A percentile compares a stretch with the other conserved stretches of the same genome.
Conservation (phyloP, 2,797 vertebrate genomes). For the Glyptemys insculpta region DNA sequence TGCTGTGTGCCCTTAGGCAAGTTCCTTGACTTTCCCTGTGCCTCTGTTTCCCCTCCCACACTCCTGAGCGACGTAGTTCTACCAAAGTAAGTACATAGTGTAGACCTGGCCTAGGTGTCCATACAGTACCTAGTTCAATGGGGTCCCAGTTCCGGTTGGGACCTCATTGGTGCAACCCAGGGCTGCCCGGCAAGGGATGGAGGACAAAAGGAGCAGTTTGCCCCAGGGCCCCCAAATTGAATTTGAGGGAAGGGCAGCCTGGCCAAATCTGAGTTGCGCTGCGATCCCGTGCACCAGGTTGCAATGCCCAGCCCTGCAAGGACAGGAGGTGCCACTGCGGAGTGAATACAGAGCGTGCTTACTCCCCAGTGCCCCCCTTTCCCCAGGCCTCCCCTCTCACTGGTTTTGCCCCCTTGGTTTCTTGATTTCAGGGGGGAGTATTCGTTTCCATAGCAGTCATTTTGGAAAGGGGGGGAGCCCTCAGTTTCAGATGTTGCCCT, state of each 20-base stretch:
- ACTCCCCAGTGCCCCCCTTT: neutral
- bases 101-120: neutral
- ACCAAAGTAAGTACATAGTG: neutral
- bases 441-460: neutral
- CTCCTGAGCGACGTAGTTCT: neutral
- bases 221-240: neutral
- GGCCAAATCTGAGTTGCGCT: neutral
- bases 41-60: neutral
- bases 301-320: neutral
- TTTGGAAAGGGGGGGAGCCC: neutral
- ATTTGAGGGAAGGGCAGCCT: neutral
- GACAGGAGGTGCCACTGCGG: neutral
- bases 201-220: neutral
- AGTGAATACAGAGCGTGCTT: neutral
- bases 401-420: neutral
- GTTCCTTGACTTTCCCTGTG: neutral
- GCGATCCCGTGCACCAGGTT: neutral
- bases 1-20: neutral
- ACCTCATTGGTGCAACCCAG: neutral
- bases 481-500: neutral
- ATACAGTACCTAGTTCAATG: neutral
- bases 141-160: neutral
- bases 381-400: neutral
- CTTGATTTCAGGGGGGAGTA: neutral
- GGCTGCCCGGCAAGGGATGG: neutral